Base-by-base conservation (phyloP, 2,113 vertebrate species). In the Leiothrix lutea region DNA sequence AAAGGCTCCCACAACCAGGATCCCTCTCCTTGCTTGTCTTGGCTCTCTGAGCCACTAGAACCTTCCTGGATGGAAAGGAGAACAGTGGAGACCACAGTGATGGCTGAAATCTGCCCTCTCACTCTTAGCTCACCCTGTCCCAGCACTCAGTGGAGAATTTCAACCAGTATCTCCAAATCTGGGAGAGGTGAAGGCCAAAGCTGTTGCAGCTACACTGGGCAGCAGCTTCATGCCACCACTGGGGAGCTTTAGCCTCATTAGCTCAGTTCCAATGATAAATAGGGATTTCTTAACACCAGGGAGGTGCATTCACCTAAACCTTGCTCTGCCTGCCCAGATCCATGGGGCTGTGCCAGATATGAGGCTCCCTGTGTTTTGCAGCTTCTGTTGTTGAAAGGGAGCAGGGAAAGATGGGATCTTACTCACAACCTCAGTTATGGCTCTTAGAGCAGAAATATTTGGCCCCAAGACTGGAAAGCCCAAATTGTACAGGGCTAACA, bases 301-400 rank as follows among this genome's bases (percentile, higher is more conserved):
- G 58, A 70, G 66, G 72, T 65, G 40, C 8, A 2, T 20, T 65
- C 14, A 2, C 31, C 28, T 1, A 61, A 60, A 58, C 19, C 60
- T 77, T 1, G 1, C 35, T 58, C 57, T 1, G 1, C 53, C 62
- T 8, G 1, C 9, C 5, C 0, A 1, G 51, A 66, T 7, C 42
- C 2, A 0, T 1, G 22, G 11, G 51, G 19, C 36, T 48, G 31
- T 26, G 72, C 26, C 40, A 77, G 42, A 21, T 3, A 7, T 4
- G 50, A 79, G 54, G 36, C 7, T 73, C 21, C 14, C 44, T 3
- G 0, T 4, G 31, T 69, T 94, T 57, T 64, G 20, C n/a, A 45
- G 20, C 38, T 53, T 1, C 0, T 7, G 13, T 19, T 56, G 42
- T 20, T 35, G 44, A 58, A 74, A 84, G 38, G 35, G 25, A 84